These are phyloP conservation scores for Bucco capensis DNA, from an alignment of 2,113 vertebrate genomes.

Conservation along the genomic window DNA sequence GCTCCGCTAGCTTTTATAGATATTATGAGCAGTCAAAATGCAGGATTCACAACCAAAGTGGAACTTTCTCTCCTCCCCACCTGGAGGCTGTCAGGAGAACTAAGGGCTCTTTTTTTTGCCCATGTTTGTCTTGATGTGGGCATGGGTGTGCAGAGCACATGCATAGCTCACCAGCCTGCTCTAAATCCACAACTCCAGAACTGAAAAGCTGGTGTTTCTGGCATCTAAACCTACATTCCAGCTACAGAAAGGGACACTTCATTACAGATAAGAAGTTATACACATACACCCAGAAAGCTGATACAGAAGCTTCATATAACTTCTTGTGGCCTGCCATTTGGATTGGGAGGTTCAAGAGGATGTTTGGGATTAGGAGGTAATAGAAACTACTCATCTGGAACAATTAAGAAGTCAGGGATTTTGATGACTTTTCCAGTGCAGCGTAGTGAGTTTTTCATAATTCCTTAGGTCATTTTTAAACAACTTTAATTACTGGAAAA, in stretches of 20 bases:
- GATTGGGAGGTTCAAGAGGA: not conserved
- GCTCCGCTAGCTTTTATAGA: not conserved
- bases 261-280: not conserved
- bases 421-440: not conserved
- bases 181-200: not conserved
- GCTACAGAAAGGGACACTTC: not conserved
- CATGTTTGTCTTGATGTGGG: not conserved
- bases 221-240: not conserved
- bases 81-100: not conserved
- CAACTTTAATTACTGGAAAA: not conserved
- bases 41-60: rapidly evolving
- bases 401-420: not conserved
- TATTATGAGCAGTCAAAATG: not conserved
- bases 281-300: not conserved
- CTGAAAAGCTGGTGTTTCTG: not conserved
- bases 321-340: not conserved
- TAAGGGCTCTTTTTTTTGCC: not conserved
- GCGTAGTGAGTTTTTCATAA: not conserved
- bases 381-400: not conserved
- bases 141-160: not conserved
- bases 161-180: not conserved
- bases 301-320: not conserved
- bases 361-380: not conserved
- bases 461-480: not conserved
- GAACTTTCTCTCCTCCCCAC: not conserved